Evolutionary conservation across 2,797 vertebrate species (phyloP).

Genomic region (Poeciliopsis paucimaculata): DNA sequence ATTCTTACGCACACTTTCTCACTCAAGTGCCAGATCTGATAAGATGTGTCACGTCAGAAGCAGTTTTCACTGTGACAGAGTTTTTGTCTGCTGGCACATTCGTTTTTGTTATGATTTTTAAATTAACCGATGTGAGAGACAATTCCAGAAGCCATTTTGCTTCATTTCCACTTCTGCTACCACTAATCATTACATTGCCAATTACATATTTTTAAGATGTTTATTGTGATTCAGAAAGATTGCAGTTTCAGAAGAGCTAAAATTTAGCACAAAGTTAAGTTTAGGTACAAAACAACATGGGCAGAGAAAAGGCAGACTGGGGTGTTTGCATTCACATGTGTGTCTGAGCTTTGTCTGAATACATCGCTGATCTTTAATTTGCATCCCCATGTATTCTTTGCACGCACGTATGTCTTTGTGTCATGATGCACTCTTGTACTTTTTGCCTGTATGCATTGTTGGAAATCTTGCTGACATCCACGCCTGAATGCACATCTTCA

Average conservation of each 20-base stretch:
- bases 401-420: slow-evolving; percentile 4
- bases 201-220: slow-evolving; percentile 7
- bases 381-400: background rate
- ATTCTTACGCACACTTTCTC: slow-evolving; percentile 43
- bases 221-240: slow-evolving; percentile 21
- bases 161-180: background rate
- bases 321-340: background rate
- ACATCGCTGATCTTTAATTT: background rate
- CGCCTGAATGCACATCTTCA: slow-evolving; percentile 39
- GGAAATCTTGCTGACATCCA: slow-evolving; percentile 11
- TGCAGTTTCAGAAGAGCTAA: slow-evolving; percentile 12
- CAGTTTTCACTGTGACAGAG: slow-evolving; percentile 24
- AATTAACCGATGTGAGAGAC: slow-evolving; percentile 13
- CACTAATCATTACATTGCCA: slow-evolving; percentile 7
- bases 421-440: slow-evolving; percentile 7
- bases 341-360: background rate
- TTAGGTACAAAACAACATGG: slow-evolving; percentile 30
- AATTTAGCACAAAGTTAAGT: slow-evolving; percentile 17
- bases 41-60: slow-evolving; percentile 41
- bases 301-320: slow-evolving; percentile 14
- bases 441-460: slow-evolving; percentile 14
- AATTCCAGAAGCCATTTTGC: slow-evolving; percentile 14
- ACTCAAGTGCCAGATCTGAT: slow-evolving; percentile 57
- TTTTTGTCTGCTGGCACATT: slow-evolving; percentile 15
- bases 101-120: background rate